Evolutionary conservation across 2,888 invertebrate species (phyloP), one percentile per base, ranked within the genome.

Genomic region (Amaurobius ferox): DNA sequence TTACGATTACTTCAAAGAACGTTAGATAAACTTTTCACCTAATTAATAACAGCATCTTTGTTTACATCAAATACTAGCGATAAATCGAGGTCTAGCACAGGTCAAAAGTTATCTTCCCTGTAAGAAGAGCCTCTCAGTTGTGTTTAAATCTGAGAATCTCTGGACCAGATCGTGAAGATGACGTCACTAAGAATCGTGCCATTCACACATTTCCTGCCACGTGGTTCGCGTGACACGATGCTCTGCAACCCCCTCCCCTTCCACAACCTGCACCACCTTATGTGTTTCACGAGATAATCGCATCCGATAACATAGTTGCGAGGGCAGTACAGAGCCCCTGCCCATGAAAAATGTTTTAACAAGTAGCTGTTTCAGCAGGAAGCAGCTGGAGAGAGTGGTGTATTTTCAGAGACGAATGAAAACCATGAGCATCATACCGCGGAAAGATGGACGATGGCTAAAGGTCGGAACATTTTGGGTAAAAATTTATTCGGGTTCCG

Each of bases 191-290:
- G 23, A 23, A 55, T 55, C 19, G 55, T 55, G 55, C 55, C n/a
- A 16, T 44, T 16, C n/a, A 2, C 44, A 44, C 55, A 55, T 55
- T 55, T 55, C 55, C 55, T 55, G 55, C 55, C 55, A 23, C 55
- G 44, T 16, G 44, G 16, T 55, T 55, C 11, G 55, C 55, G 55
- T 55, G 55, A 55, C 16, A 23, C 23, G 23, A 55, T 55, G 19
- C 55, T 23, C 5, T 3, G 23, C 23, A 23, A 5, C 5, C 19
- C 19, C 19, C 55, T 3, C 19, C 55, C 5, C 55, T 6, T 23
- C 23, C n/a, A 11, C 55, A 23, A 23, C 55, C 16, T 23, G 55
- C 55, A 9, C 55, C 23, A 55, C 3, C 5, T 23, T 23, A 55
- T 23, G 23, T 23, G 23, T 55, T 55, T 55, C 55, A 55, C 23